A percentile compares a stretch with the other conserved stretches of the same genome.
Conservation (phyloP, 2,888 invertebrate genomes). For the Noctua janthina region DNA sequence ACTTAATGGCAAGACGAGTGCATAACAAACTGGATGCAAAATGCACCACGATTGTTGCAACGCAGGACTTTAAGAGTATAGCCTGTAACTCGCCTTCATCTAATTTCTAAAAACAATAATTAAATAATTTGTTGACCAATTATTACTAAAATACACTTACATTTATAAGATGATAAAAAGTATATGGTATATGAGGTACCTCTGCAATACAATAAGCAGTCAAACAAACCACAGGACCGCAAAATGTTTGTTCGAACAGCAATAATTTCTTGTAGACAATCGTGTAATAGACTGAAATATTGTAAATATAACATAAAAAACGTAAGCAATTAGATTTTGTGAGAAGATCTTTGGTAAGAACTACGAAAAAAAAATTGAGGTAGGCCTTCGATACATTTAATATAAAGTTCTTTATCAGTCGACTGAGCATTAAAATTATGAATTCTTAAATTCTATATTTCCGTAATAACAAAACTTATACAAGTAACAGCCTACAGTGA, state of each 20-base stretch:
- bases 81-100: constrained; percentile 54
- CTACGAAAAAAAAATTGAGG: not conserved
- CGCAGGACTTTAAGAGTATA: constrained; percentile 35
- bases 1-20: constrained; percentile 50
- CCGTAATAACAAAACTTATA: too few species aligned
- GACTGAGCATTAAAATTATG: not conserved
- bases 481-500: not conserved
- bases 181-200: constrained; percentile 17
- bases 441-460: not conserved
- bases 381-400: not conserved
- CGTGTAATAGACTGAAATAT: constrained; percentile 71
- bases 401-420: too few species aligned
- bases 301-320: not conserved
- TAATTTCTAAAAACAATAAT: constrained; percentile 46
- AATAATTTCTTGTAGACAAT: constrained; percentile 77
- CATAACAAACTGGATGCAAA: constrained; percentile 53
- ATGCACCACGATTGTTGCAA: constrained; percentile 37
- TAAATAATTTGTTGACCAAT: not conserved
- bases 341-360: not conserved
- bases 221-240: constrained; percentile 75
- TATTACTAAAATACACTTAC: not conserved
- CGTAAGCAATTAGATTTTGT: not conserved
- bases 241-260: constrained; percentile 76
- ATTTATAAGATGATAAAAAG: not conserved
- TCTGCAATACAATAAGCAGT: constrained; percentile 74